Percentiles rank a stretch among this genome's conserved stretches.
These are phyloP conservation scores for Onychomys leucogaster DNA, from an alignment of 2,797 vertebrate species.

Conservation along the genomic window DNA sequence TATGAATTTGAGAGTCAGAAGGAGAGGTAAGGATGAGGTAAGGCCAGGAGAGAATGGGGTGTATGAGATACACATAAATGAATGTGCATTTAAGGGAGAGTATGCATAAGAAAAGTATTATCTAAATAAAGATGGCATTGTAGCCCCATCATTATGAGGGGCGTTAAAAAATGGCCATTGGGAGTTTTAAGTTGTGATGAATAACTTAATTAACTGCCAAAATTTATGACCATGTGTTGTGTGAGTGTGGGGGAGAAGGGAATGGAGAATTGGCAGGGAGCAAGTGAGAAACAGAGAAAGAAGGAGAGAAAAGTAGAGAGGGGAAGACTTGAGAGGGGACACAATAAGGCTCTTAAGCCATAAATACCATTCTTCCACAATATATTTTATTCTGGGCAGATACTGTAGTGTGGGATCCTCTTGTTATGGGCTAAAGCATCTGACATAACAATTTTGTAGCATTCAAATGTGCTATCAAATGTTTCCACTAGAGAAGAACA, in stretches of 20 bases:
- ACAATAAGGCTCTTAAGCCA: neutral
- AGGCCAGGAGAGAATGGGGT: fast-evolving
- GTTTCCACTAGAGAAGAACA: neutral
- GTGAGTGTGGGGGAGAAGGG: too few species aligned
- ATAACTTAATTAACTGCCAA: neutral
- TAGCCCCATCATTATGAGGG: neutral
- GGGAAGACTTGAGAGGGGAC: too few species aligned
- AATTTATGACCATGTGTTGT: neutral
- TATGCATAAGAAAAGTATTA: neutral
- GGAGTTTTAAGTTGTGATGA: neutral
- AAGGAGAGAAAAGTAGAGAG: neutral
- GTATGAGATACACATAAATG: too few species aligned
- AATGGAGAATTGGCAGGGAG: too few species aligned
- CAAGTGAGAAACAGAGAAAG: neutral
- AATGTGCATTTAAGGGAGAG: neutral
- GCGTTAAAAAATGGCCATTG: neutral
- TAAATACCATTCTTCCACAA: neutral
- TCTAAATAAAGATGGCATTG: neutral
- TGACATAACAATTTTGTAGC: slow-evolving; percentile 15
- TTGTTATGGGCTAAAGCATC: neutral
- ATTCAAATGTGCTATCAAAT: slow-evolving; percentile 18
- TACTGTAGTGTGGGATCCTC: neutral
- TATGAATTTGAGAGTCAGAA: neutral
- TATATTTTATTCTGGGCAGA: neutral
- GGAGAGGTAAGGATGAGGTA: neutral